These are phyloP conservation scores for Pseudococcus viburni DNA, from an alignment of 2,888 invertebrate species.

Conservation along the genomic window DNA sequence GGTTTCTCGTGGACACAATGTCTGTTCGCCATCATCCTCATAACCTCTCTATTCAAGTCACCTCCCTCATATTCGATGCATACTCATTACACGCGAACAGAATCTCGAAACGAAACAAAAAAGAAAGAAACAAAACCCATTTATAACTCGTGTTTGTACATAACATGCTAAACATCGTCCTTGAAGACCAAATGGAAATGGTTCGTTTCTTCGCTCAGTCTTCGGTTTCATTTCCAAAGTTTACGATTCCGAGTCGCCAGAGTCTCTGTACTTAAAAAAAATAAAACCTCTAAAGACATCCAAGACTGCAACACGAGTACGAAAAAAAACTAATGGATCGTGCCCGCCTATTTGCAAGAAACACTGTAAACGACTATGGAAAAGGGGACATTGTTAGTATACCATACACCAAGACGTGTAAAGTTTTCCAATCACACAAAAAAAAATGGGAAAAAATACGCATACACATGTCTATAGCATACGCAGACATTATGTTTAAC, in stretches of 20 bases:
- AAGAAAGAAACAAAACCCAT: neutral
- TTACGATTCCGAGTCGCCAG: neutral
- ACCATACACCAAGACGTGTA: slow-evolving; percentile 42
- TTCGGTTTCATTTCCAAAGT: neutral
- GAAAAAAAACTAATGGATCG: neutral
- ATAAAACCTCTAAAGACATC: neutral
- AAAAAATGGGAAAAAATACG: neutral
- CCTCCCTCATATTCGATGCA: neutral
- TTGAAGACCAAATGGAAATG: slow-evolving; percentile 4
- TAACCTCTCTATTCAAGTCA: neutral
- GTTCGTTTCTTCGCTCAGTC: neutral
- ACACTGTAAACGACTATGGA: neutral
- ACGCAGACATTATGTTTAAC: slow-evolving; percentile 31
- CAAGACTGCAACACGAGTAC: neutral
- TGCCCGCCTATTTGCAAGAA: neutral
- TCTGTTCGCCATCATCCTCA: neutral
- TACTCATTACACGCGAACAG: neutral
- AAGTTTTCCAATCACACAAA: slow-evolving; percentile 36
- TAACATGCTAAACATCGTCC: slow-evolving; percentile 19
- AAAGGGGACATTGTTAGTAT: slow-evolving; percentile 27
- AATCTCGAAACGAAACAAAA: neutral
- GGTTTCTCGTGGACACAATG: neutral
- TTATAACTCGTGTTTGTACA: neutral
- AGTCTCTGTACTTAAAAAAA: neutral
- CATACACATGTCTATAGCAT: neutral